phyloP scores from a whole-genome alignment of 2,113 vertebrate species.

The Aramus guarauna region DNA sequence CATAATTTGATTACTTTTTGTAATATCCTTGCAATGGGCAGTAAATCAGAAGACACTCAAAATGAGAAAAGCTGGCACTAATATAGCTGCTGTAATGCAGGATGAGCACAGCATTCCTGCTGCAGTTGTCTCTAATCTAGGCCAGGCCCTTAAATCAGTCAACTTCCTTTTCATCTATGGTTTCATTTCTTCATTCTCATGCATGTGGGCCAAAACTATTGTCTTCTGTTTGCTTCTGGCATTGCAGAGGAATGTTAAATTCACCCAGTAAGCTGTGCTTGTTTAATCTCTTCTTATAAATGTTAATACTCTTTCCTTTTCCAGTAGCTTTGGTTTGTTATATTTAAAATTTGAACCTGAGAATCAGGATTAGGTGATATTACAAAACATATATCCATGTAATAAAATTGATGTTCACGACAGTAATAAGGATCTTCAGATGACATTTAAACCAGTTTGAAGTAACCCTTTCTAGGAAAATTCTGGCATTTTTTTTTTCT shows the following conservation, averaged over 20 bases:
- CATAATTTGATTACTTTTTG: background rate
- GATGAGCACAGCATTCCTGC: background rate
- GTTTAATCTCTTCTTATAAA: background rate
- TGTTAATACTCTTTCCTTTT: background rate
- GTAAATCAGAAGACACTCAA: background rate
- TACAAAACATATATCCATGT: background rate
- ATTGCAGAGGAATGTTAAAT: background rate
- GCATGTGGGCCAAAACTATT: background rate
- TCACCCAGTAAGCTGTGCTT: background rate
- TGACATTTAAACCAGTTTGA: background rate
- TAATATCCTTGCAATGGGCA: background rate
- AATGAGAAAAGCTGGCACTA: background rate
- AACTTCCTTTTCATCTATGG: background rate
- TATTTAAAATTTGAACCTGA: background rate
- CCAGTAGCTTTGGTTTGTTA: background rate
- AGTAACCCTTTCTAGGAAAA: background rate
- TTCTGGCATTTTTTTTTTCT: background rate
- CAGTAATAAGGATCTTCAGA: background rate
- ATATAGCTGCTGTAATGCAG: background rate
- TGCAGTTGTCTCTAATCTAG: background rate
- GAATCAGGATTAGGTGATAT: background rate
- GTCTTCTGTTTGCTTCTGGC: background rate
- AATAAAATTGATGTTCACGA: background rate
- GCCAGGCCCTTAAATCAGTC: background rate
- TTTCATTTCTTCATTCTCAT: background rate